Base-by-base conservation (phyloP, 2,888 invertebrate species). In the Hydrotaea cyrtoneurina region DNA sequence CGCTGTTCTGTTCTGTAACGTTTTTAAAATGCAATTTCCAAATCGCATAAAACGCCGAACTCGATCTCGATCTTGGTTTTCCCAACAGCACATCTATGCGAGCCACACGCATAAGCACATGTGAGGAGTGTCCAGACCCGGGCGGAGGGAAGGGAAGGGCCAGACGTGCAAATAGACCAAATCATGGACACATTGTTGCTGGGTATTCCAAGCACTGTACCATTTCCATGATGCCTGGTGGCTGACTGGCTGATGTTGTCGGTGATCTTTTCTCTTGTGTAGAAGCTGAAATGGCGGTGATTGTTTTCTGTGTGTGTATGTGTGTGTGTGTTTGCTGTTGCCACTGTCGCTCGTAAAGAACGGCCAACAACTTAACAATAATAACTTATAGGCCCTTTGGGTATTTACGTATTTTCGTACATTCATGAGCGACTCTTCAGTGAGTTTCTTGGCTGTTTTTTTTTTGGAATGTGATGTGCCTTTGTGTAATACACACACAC, bases 1-100 rank as follows among this genome's bases (percentile, higher is more conserved):
- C 53, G 71, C 77, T 74, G 53, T 71, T 74, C 74, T 80, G 50
- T 72, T 31, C 31, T 80, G 50, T 72, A 72, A 43, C 71, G 57
- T 76, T 78, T 69, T 74, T 71, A 74, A 73, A 73, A 73, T 76
- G 79, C 55, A 62, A 79, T 46, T 79, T 76, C 71, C 7, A 74
- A 78, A 78, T 74, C 74, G 26, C 69, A 62, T 64, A 72, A 72
- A 26, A 26, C 26, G 21, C 7, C 13, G 3, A 39, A 66, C 43
- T 43, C 43, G 10, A 36, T 69, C 39, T 43, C 21, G 31, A 26
- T 59, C 59, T 31, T 31, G n/a, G n/a, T n/a, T 7, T 19, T 62
- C 62, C 31, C 62, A 8, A 50, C 15, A 57, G 55, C 5, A n/a
- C n/a, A n/a, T n/a, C n/a, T 62, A n/a, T 62, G n/a, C 10, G 31